Percentiles rank a stretch among this genome's conserved stretches.
Conservation (phyloP, 2,888 invertebrate genomes). For the Lymantria monacha region DNA sequence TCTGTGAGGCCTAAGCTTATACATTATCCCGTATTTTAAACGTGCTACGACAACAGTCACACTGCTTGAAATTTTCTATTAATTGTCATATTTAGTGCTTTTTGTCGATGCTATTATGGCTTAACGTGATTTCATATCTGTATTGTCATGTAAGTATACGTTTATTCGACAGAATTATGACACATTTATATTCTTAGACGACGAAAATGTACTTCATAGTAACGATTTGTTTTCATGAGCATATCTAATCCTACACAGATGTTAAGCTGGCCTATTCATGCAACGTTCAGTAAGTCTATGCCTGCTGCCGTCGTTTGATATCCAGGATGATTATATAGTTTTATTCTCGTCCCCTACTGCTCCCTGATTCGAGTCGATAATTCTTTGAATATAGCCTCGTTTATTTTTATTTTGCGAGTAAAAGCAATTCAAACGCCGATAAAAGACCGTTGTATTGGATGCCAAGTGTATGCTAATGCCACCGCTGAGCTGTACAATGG, state of each 20-base stretch:
- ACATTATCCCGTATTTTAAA: constrained; percentile 58
- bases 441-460: constrained; percentile 60
- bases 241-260: constrained; percentile 28
- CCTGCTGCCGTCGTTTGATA: constrained; percentile 9
- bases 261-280: constrained; percentile 14
- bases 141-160: constrained; percentile 48
- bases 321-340: constrained; percentile 25
- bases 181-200: constrained; percentile 42
- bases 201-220: constrained; percentile 35
- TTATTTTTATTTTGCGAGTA: constrained; percentile 70
- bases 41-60: constrained; percentile 60
- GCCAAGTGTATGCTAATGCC: constrained; percentile 73
- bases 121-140: constrained; percentile 53
- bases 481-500: constrained; percentile 59
- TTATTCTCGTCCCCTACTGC: constrained; percentile 17
- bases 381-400: constrained; percentile 54
- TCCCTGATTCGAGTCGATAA: constrained; percentile 36
- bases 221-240: constrained; percentile 36
- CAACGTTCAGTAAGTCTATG: constrained; percentile 5
- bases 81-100: constrained; percentile 66
- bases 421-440: constrained; percentile 64
- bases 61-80: constrained; percentile 68
- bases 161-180: constrained; percentile 48
- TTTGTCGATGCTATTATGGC: constrained; percentile 53
- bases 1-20: constrained; percentile 30